Evolutionary conservation across 2,797 vertebrate species (phyloP), one percentile per base, ranked within the genome.

Genomic region (Pipistrellus pygmaeus): DNA sequence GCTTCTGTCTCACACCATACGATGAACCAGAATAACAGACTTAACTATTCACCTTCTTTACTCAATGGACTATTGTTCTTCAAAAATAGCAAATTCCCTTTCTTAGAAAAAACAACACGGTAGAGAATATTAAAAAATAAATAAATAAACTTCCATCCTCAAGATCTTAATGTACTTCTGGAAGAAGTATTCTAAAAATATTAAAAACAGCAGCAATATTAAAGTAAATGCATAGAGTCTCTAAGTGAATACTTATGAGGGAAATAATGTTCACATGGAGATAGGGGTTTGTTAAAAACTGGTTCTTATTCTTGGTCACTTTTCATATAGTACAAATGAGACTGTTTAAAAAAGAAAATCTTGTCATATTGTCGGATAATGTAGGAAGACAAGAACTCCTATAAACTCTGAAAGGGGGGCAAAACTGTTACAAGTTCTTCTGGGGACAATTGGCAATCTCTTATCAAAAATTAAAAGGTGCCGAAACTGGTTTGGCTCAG

Each of bases 381-480:
- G 21, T 8, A 84, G 71, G 64, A 35, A 84, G 86, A 91, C 5
- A 88, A 30, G 62, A 78, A 73, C 12, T 25, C 57, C 17, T 25
- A 25, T 66, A 32, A 68, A 55, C 12, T 18, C 51, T 62, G 48
- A 25, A 53, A 41, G n/a, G 73, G 48, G 80, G 14, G 8, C 13
- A 89, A 89, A 94, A 94, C 15, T 12, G 57, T 75, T 6, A 25
- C 1, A 69, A 27, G 25, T 51, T 88, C 66, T 94, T 62, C 53
- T 18, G 60, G 32, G 20, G 41, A 85, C 35, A 81, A 60, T 38
- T 85, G 55, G 51, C 35, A 84, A 73, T n/a, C 41, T 66, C 66
- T 55, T 48, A 80, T 13, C 30, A 91, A 84, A 87, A 82, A 35
- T 41, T 90, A 17, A 87, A 72, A 92, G 35, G 27, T 44, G 44